Base-by-base conservation (phyloP, 2,113 vertebrate species). In the Mola mola region DNA sequence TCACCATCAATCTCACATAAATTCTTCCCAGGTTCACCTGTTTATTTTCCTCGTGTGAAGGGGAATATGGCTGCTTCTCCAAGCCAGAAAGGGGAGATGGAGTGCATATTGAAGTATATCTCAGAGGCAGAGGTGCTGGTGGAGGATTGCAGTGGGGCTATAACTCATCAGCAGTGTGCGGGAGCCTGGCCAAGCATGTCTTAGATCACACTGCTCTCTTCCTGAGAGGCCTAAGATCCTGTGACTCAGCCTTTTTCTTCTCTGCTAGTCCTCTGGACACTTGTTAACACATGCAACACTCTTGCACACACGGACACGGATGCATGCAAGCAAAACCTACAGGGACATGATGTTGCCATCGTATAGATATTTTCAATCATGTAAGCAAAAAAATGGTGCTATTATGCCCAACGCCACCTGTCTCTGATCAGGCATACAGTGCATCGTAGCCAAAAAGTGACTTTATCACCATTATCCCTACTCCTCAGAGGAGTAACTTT, bases 161-260 rank as follows among this genome's bases (percentile, higher is more conserved):
- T 90, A 86, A 88, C 69, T 86, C 85, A 82, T 55, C 69, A 51
- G 71, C 53, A 52, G 63, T 57, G 73, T 82, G 84, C 78, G 38
- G 76, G 74, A 76, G 80, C 83, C 69, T 25, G 72, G 79, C 79
- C 72, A 55, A 77, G 71, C 64, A 71, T 83, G 80, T 80, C 78
- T 86, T 68, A 77, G 84, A 87, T 90, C 86, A 84, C 75, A 71
- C 78, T 77, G 64, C 76, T 82, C 75, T 86, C 78, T 86, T 87
- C 84, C 84, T 82, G 82, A 81, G 72, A 84, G 72, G 63, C 66
- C 59, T 75, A 55, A 67, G 79, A 71, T 85, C 79, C 83, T 86
- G 81, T 84, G 84, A 88, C 71, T 89, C 86, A 85, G 79, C 75
- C 79, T 86, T 87, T 74, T 81, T 84, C 69, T 78, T 61, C 67